Conservation (phyloP, 2,113 vertebrate genomes). For the Xiphias gladius region DNA sequence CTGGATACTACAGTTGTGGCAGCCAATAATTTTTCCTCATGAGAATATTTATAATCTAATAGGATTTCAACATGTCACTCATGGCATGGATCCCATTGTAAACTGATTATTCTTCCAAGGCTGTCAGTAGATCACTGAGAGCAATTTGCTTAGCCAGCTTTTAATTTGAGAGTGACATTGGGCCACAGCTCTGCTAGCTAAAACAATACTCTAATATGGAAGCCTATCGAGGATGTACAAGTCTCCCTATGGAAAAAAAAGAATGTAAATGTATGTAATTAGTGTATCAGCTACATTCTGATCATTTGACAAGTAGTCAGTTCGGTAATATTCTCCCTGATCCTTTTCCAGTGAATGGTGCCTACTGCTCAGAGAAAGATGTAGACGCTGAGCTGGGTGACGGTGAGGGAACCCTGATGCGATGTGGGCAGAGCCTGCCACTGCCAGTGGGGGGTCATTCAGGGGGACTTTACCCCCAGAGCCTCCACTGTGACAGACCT, state of each 20-base stretch:
- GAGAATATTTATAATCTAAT: constrained; percentile 70
- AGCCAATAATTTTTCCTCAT: constrained; percentile 60
- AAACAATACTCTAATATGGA: neutral
- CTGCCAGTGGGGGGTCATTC: constrained; percentile 82
- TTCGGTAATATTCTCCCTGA: neutral
- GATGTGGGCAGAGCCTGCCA: constrained; percentile 84
- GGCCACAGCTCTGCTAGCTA: constrained; percentile 13
- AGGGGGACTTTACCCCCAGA: constrained; percentile 81
- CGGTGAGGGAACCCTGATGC: constrained; percentile 80
- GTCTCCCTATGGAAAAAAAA: neutral
- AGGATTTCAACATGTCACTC: constrained; percentile 71
- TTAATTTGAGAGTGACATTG: constrained; percentile 24
- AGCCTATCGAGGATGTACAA: neutral
- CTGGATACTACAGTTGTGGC: constrained; percentile 29
- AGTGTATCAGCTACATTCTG: neutral
- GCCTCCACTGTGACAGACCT: constrained; percentile 83
- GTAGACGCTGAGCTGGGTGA: constrained; percentile 80
- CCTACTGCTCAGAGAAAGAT: constrained; percentile 88
- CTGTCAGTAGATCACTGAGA: constrained; percentile 32
- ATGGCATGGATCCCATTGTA: constrained; percentile 48
- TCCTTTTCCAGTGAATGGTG: constrained; percentile 84
- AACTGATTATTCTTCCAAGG: constrained; percentile 53
- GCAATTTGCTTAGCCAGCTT: constrained; percentile 25
- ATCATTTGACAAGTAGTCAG: neutral
- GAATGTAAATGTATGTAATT: neutral